These are phyloP conservation scores for Telmatherina bonti DNA, from an alignment of 2,797 vertebrate genomes.

Conservation along the genomic window DNA sequence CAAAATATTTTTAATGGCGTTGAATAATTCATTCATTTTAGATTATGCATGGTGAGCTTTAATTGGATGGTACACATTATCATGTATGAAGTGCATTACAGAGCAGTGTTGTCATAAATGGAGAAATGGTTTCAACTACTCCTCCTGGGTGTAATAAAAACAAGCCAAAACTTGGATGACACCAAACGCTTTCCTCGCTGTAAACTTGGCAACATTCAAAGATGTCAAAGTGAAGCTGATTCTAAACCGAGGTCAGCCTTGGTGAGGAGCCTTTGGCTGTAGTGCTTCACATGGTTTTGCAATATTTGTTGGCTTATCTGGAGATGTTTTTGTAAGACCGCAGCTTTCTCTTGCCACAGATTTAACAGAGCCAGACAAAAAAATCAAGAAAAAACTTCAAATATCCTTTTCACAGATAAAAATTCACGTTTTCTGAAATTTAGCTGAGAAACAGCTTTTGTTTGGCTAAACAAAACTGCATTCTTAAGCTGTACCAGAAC, in stretches of 20 bases:
- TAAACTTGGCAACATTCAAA: conserved; percentile 61
- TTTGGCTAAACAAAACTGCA: background rate
- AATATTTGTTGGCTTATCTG: conserved; percentile 45
- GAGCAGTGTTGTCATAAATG: conserved; percentile 32
- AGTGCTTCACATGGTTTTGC: conserved; percentile 48
- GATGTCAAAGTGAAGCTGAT: conserved; percentile 35
- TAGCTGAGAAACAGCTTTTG: background rate
- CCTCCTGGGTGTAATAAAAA: conserved; percentile 55
- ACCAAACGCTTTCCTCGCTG: conserved; percentile 46
- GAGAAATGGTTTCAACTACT: conserved; percentile 39
- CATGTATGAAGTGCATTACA: conserved; percentile 27
- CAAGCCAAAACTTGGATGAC: conserved; percentile 56
- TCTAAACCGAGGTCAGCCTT: conserved; percentile 37
- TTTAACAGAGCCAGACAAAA: conserved; percentile 2
- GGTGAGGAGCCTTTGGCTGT: conserved; percentile 38
- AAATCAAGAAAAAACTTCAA: background rate
- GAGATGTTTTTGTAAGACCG: conserved; percentile 4
- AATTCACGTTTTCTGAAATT: background rate
- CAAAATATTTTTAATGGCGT: conserved; percentile 62
- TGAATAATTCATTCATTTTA: conserved; percentile 70
- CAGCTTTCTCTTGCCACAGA: background rate
- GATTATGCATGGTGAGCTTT: conserved; percentile 55
- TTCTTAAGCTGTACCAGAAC: background rate
- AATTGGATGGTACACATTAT: conserved; percentile 59
- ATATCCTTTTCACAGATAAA: conserved; percentile 13